phyloP scores from a whole-genome alignment of 2,113 vertebrate species.

The Siniperca chuatsi region DNA sequence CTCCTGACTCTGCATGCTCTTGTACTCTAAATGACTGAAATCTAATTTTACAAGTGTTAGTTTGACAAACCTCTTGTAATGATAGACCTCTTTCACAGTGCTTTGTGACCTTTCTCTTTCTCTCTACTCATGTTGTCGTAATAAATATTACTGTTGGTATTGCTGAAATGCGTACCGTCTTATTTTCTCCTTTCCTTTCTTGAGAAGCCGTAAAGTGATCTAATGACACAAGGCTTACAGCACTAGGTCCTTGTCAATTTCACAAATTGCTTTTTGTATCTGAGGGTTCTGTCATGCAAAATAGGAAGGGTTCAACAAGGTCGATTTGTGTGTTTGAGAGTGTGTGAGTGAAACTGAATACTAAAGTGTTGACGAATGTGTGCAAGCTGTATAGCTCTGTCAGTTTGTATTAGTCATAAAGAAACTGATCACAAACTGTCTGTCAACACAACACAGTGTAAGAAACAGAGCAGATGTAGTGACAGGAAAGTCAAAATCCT shows the following conservation, averaged over 20 bases:
- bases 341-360: slow-evolving; percentile 20
- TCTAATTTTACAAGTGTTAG: slow-evolving; percentile 84
- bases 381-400: slow-evolving; percentile 11
- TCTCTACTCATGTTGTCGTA: slow-evolving; percentile 94
- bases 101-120: slow-evolving; percentile 90
- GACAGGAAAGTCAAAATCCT: slow-evolving; percentile 17
- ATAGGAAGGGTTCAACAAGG: slow-evolving; percentile 47
- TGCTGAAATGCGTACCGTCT: slow-evolving; percentile 94
- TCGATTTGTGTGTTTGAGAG: slow-evolving; percentile 38
- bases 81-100: slow-evolving; percentile 88
- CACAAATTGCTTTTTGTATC: slow-evolving; percentile 84
- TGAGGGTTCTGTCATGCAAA: slow-evolving; percentile 56
- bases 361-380: slow-evolving; percentile 40
- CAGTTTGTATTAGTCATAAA: slow-evolving; percentile 26
- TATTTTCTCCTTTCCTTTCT: slow-evolving; percentile 75
- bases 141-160: slow-evolving; percentile 99
- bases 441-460: slow-evolving; percentile 1
- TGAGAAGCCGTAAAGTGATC: slow-evolving; percentile 55
- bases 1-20: slow-evolving; percentile 85
- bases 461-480: slow-evolving; percentile 17
- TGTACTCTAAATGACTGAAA: slow-evolving; percentile 83
- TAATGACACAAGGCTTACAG: slow-evolving; percentile 54
- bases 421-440: slow-evolving; percentile 33
- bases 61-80: slow-evolving; percentile 91
- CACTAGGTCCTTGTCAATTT: slow-evolving; percentile 87